Conservation (phyloP, 2,113 vertebrate species). For the Erythrocercus mccallii region DNA sequence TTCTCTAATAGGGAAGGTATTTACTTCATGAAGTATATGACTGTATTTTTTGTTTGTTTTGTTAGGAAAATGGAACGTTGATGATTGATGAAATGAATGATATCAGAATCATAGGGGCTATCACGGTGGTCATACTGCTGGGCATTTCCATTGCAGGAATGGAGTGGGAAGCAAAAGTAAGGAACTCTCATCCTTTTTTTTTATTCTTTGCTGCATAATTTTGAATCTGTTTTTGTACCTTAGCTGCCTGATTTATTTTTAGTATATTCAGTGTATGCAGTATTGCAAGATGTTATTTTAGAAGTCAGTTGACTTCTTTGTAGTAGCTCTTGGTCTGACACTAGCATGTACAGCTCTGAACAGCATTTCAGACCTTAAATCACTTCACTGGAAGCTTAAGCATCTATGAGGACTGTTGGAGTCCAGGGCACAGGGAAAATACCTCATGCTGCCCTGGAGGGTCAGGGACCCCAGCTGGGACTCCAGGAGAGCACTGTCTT, state of each 20-base stretch:
- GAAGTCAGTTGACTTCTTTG: not conserved
- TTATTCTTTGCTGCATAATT: not conserved
- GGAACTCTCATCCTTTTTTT: not conserved
- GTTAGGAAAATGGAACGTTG: slow-evolving; percentile 76
- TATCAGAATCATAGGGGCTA: slow-evolving; percentile 91
- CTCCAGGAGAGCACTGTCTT: too few relatives aligned
- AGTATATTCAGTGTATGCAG: too few relatives aligned
- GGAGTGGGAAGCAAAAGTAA: slow-evolving; percentile 99
- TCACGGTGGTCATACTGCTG: slow-evolving; percentile 90
- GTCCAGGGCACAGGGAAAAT: too few relatives aligned
- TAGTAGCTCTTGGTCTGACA: not conserved
- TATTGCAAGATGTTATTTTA: not conserved
- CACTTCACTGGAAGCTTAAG: not conserved
- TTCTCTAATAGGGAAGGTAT: not conserved
- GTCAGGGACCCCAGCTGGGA: too few relatives aligned
- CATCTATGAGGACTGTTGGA: not conserved
- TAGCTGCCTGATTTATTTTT: not conserved
- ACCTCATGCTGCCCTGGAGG: too few relatives aligned
- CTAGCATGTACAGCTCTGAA: not conserved
- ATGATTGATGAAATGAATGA: slow-evolving; percentile 92
- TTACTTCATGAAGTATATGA: not conserved
- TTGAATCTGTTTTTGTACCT: not conserved
- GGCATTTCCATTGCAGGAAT: slow-evolving; percentile 97
- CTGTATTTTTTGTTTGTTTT: not conserved
- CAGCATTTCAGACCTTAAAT: not conserved